These are phyloP conservation scores for Poeciliopsis infans DNA, from an alignment of 2,797 vertebrate species.

Conservation along the genomic window DNA sequence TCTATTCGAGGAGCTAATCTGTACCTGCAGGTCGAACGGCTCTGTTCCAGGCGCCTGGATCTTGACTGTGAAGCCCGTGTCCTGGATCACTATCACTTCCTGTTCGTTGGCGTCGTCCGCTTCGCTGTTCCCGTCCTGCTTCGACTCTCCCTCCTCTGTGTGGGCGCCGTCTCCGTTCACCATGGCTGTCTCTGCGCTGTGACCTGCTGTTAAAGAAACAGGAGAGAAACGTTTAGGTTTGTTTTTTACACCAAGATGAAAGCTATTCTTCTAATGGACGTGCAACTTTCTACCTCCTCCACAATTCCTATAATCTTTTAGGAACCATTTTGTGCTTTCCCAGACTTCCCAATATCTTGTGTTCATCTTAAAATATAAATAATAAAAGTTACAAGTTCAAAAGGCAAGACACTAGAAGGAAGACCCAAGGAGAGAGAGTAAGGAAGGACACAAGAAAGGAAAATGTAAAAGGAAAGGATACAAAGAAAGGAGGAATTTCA, in stretches of 20 bases:
- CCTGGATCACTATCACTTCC: slow-evolving; percentile 99
- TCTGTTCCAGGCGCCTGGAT: slow-evolving; percentile 95
- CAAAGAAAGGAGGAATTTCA: background rate
- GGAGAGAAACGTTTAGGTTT: background rate
- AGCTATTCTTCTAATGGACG: background rate
- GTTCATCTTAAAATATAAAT: background rate
- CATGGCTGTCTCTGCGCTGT: slow-evolving; percentile 83
- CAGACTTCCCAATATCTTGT: background rate
- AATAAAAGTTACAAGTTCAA: background rate
- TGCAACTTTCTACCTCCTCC: background rate
- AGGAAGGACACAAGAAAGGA: background rate
- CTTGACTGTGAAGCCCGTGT: slow-evolving; percentile 97
- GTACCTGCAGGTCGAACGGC: slow-evolving; percentile 95
- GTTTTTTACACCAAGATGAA: background rate
- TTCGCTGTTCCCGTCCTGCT: slow-evolving; percentile 86
- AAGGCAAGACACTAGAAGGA: background rate
- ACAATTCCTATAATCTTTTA: background rate
- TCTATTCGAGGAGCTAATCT: background rate
- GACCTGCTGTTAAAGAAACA: slow-evolving; percentile 70
- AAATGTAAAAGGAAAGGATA: background rate
- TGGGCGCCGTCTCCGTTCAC: slow-evolving; percentile 88
- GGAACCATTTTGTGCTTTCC: background rate
- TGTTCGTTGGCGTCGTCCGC: slow-evolving; percentile 90
- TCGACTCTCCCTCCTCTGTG: slow-evolving; percentile 77
- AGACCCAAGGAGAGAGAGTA: background rate